phyloP scores from a whole-genome alignment of 2,113 vertebrate species.

The Paralichthys olivaceus region DNA sequence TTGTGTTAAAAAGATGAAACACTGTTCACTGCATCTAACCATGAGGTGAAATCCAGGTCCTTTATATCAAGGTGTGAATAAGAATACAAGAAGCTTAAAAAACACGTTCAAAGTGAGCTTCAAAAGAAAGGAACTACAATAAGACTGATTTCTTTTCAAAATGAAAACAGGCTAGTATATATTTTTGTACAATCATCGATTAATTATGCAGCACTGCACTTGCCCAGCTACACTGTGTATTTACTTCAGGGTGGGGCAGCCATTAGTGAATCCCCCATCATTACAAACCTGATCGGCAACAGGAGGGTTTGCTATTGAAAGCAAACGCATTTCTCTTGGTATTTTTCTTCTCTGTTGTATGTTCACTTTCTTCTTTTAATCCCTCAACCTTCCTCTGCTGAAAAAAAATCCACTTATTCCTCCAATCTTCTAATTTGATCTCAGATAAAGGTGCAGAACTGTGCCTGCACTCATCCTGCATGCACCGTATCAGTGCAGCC shows the following conservation, averaged over 20 bases:
- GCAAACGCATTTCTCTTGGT: not conserved
- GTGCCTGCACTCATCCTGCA: conserved; percentile 16
- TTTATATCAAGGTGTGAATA: conserved; percentile 23
- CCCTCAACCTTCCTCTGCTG: not conserved
- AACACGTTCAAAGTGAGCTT: conserved; percentile 1
- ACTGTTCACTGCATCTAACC: not conserved
- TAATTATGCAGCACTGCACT: not conserved
- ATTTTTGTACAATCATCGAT: not conserved
- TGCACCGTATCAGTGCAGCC: not conserved
- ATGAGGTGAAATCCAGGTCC: conserved; percentile 13
- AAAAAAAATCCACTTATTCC: not conserved
- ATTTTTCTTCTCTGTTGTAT: not conserved
- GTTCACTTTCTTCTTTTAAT: not conserved
- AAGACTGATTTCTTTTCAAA: not conserved
- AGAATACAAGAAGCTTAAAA: conserved; percentile 13
- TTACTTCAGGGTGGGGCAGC: not conserved
- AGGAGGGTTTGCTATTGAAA: not conserved
- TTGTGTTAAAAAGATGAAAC: conserved; percentile 1
- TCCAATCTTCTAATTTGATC: conserved; percentile 14
- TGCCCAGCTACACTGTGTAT: not conserved
- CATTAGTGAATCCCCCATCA: not conserved
- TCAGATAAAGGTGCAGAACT: conserved; percentile 15
- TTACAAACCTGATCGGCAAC: not conserved
- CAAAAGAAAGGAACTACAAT: not conserved
- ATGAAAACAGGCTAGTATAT: not conserved